Base-by-base conservation (phyloP, 2,888 invertebrate species). In the Litoditis marina region DNA sequence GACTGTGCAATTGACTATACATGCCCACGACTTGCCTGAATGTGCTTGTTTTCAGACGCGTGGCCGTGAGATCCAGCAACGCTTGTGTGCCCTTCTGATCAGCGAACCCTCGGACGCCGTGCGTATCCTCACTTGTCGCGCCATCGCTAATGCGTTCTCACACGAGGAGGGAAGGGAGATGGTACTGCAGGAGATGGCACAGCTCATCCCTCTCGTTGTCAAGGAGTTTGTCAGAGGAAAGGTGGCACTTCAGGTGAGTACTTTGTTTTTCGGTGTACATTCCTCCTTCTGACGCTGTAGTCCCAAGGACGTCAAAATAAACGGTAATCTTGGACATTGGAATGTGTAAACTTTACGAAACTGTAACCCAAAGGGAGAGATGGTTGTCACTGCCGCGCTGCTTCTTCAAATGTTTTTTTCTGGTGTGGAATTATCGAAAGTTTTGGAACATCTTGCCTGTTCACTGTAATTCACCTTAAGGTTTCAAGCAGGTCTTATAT, bases 111-210 rank as follows among this genome's bases (percentile, higher is more conserved):
- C 83, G 1, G 85, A 88, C 1, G 88, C 90, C 0, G 91, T 92
- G 83, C 65, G 67, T n/a, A 87, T 93, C 85, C 87, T 94, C 68
- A 86, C 89, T 1, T 87, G 92, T 78, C 88, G 92, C 13, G 88
- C 90, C 50, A 80, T 94, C 1, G 89, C 89, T 71, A 95, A 95
- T 84, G 89, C 92, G 81, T 90, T 92, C 84, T 85, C 87, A 22
- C 90, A 91, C 74, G 84, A 57, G 19, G 32, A 57, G 13, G 79
- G 79, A 4, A 64, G 69, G 2, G 31, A 62, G 4, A 69, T 79
- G 58, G 65, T 79, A 13, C 42, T 54, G 22, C 6, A 44, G 5
- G 69, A 74, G 22, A 51, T 77, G 11, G 61, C 59, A 30, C 58
- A 53, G 0, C 34, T 71, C 8, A 63, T 68, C 22, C 61, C 66